Evolutionary conservation across 2,797 vertebrate species (phyloP), one percentile per base, ranked within the genome.

Genomic region (Catharus ustulatus): DNA sequence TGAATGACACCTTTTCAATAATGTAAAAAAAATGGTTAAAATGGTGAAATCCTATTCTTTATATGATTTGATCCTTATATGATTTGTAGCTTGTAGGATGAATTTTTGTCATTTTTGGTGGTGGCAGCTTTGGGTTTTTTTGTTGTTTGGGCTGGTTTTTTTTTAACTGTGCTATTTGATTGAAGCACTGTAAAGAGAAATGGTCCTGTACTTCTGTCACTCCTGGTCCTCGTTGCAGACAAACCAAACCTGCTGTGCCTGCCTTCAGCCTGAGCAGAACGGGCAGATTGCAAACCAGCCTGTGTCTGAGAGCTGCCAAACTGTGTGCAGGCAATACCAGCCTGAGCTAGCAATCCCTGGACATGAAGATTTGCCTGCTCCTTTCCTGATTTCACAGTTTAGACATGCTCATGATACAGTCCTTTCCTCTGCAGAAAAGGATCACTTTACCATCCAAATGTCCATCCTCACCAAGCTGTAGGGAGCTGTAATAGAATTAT

Each of bases 371-470:
- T 68, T 90, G 13, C 46, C n/a, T 68, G 2, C 16, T 64, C 24
- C 11, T 30, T 59, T 85, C 12, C 34, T 64, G 34, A 51, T 66
- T 64, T 78, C 51, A 69, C 64, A 23, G 24, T 6, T 5, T 9
- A 46, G 71, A 17, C 8, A 7, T 29, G 26, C 5, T 55, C 32
- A 23, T 0, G 0, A 5, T 5, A 23, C 10, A 51, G 6, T 18
- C 16, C 14, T 74, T 5, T 32, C 48, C 38, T 85, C 58, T 84
- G 22, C 29, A 57, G 64, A 20, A 24, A 57, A 80, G 22, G 24
- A 54, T 86, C 34, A 18, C 19, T 79, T 80, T 52, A 42, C 40
- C 43, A 8, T 69, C 46, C n/a, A 62, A 82, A 87, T 1, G 3
- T 48, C 61, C 58, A 9, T 87, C 6, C 71, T 91, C 36, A 75